Base-by-base conservation (phyloP, 2,797 vertebrate species). In the Crocidura indochinensis region DNA sequence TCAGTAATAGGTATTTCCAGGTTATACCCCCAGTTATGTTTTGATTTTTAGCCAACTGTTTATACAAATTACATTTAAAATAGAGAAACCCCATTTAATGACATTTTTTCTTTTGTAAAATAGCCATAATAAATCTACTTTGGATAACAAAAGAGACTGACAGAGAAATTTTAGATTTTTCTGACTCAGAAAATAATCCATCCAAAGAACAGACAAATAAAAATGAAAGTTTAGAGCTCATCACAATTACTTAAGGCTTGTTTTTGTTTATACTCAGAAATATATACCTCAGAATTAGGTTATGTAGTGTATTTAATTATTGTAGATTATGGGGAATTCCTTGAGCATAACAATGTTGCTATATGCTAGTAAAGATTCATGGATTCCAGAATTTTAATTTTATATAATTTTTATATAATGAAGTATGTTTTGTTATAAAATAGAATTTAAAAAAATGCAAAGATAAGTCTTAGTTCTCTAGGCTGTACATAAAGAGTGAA, bases 81-180 rank as follows among this genome's bases (percentile, higher is more conserved):
- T 72, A 87, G 64, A 91, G 20, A 88, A 77, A 80, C 60, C 64
- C 72, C 26, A 47, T 80, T 68, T 78, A 75, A 82, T 24, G 47
- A 29, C 20, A 84, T 62, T 69, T 38, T 93, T 24, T 68, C 73
- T 75, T 5, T 72, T 83, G 8, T 9, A 26, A 95, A 81, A n/a
- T n/a, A 88, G 69, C 1, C 11, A 24, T 53, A 31, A 88, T 87
- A n/a, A 44, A n/a, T 20, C 20, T 68, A 31, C 12, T 62, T 82
- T 79, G 49, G 31, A 24, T 15, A 82, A 47, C 72, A 10, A 88
- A 76, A 79, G 31, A 75, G 14, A 24, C 20, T 88, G 29, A n/a
- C 10, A 77, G 71, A 76, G 94, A 94, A 87, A 51, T 0, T 22
- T 1, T 84, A 53, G 29, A 67, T 81, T 94, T 94, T 71, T 65